These are phyloP conservation scores for Sinonovacula constricta DNA, from an alignment of 1,140 invertebrate species.

Conservation along the genomic window DNA sequence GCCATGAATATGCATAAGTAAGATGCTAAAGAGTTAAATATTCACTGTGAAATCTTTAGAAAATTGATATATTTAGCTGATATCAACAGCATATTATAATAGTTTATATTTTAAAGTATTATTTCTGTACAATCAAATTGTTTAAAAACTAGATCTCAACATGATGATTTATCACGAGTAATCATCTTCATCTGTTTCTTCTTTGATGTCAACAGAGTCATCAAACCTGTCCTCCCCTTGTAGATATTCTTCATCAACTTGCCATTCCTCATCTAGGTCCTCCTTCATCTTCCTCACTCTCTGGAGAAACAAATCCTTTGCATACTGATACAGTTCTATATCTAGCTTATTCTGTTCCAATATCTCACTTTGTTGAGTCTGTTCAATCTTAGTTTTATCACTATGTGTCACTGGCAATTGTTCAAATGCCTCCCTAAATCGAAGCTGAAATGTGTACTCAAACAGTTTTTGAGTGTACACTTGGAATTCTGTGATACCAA, in stretches of 20 bases:
- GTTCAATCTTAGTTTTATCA: constrained; percentile 83
- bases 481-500: constrained; percentile 97
- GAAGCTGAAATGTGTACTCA: constrained; percentile 97
- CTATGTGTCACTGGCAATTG: constrained; percentile 75
- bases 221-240: constrained; percentile 22
- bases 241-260: constrained; percentile 13
- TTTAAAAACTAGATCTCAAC: too few relatives aligned
- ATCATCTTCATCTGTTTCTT: constrained; percentile 41
- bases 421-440: constrained; percentile 76
- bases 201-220: constrained; percentile 39
- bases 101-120: too few relatives aligned
- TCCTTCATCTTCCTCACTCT: constrained; percentile 77
- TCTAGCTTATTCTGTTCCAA: constrained; percentile 92
- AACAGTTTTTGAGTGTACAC: constrained; percentile 96
- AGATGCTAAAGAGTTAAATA: too few relatives aligned
- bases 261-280: constrained; percentile 17
- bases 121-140: too few relatives aligned
- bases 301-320: constrained; percentile 91
- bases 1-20: too few relatives aligned
- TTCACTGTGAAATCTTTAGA: too few relatives aligned
- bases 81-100: too few relatives aligned
- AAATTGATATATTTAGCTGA: too few relatives aligned
- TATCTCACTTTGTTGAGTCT: constrained; percentile 87
- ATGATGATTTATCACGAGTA: too few relatives aligned
- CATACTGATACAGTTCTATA: constrained; percentile 95